Evolutionary conservation across 2,113 vertebrate genomes (phyloP).

Genomic region (Halcyon malimbica): DNA sequence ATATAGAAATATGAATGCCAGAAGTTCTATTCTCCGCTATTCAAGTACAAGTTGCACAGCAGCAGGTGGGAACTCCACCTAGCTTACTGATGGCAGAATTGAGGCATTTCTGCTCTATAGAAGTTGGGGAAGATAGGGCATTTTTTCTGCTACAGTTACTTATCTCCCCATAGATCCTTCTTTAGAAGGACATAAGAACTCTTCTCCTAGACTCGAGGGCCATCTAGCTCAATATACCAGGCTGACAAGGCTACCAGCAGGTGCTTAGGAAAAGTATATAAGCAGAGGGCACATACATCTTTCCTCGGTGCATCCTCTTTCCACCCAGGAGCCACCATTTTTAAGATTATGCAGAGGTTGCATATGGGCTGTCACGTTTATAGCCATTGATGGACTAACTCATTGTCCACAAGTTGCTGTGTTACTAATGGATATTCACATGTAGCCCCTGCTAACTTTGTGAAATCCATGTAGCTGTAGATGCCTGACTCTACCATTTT

Average conservation of each 20-base stretch:
- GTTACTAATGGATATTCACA: neutral
- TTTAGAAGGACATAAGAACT: neutral
- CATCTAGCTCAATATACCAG: neutral
- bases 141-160: neutral
- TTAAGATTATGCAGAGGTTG: neutral
- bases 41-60: neutral
- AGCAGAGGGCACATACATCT: neutral
- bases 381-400: neutral
- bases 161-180: neutral
- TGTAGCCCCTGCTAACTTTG: neutral
- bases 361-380: neutral
- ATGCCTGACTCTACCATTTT: neutral
- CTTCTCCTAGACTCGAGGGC: neutral
- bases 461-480: neutral
- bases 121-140: neutral
- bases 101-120: neutral
- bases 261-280: neutral
- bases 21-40: neutral
- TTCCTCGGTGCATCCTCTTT: neutral
- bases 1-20: neutral
- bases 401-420: neutral
- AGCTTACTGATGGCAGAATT: neutral
- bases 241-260: neutral
- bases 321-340: neutral
- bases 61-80: neutral